These are phyloP conservation scores for Calliopsis andreniformis DNA, from an alignment of 1,140 invertebrate species.

Conservation along the genomic window DNA sequence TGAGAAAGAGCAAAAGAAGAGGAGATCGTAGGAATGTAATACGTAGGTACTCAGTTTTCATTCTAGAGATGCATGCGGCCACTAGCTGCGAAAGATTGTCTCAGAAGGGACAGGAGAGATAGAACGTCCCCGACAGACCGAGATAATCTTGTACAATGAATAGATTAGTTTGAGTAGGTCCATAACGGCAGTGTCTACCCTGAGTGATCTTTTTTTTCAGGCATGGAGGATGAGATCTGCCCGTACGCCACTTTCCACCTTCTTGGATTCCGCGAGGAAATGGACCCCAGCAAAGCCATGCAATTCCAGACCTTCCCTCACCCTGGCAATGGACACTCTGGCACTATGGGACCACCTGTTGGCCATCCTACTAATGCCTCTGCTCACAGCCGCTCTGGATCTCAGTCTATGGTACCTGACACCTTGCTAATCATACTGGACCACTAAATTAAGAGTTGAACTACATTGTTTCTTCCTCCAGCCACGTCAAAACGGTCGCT, in stretches of 20 bases:
- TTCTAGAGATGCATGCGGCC: not conserved
- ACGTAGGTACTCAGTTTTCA: constrained; percentile 28
- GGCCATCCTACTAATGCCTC: constrained; percentile 83
- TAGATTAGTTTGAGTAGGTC: constrained; percentile 12
- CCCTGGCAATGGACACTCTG: constrained; percentile 87
- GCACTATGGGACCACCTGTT: constrained; percentile 88
- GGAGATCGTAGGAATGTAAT: constrained; percentile 11
- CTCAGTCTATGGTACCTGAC: constrained; percentile 89
- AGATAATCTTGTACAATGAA: constrained; percentile 31
- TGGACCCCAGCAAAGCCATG: constrained; percentile 94
- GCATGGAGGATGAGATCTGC: constrained; percentile 96
- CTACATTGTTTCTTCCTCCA: constrained; percentile 65
- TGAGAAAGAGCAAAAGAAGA: constrained; percentile 7
- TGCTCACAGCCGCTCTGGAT: constrained; percentile 91
- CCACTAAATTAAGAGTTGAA: not conserved
- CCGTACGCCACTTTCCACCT: constrained; percentile 97
- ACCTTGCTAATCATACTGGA: not conserved
- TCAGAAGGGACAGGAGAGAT: not conserved
- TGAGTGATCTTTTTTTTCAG: constrained; percentile 80
- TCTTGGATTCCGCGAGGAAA: constrained; percentile 96
- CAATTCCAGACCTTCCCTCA: constrained; percentile 95
- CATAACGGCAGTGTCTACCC: constrained; percentile 74
- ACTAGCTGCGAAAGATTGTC: not conserved
- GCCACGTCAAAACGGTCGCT: constrained; percentile 90
- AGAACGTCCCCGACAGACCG: not conserved